Percentiles rank a stretch among this genome's conserved stretches.
phyloP scores from a whole-genome alignment of 2,113 vertebrate species.

The Nipponia nippon region DNA sequence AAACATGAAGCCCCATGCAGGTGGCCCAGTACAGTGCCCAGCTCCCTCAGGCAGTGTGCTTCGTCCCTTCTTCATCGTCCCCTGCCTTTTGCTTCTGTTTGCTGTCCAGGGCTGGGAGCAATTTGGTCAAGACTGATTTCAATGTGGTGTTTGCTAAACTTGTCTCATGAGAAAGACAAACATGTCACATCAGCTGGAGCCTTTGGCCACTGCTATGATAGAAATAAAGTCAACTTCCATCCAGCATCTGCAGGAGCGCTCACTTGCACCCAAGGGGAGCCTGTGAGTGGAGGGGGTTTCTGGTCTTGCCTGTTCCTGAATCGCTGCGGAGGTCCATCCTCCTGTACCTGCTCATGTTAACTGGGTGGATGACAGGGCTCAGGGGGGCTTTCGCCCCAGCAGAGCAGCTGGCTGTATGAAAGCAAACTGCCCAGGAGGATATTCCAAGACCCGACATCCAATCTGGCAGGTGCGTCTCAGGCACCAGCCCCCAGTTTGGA shows the following conservation, averaged over 20 bases:
- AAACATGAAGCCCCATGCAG: neutral
- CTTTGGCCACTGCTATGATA: neutral
- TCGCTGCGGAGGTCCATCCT: neutral
- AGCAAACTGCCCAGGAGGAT: neutral
- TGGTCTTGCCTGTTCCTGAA: neutral
- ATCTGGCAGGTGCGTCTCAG: neutral
- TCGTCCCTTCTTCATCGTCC: neutral
- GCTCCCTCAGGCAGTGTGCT: neutral
- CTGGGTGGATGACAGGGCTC: neutral
- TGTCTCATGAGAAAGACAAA: neutral
- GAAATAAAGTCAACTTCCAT: neutral
- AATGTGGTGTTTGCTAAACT: neutral
- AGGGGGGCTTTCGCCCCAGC: neutral
- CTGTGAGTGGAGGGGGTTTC: neutral
- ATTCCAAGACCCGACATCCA: neutral
- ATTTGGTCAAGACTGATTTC: neutral
- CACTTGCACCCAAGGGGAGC: accelerated
- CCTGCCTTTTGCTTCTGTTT: neutral
- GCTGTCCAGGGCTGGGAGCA: neutral
- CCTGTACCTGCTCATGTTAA: neutral
- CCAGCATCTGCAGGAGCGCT: neutral
- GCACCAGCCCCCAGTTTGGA: neutral
- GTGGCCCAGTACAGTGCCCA: neutral
- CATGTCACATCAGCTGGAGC: neutral
- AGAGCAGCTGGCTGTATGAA: neutral